Evolutionary conservation across 2,797 vertebrate species (phyloP).

Genomic region (Lepus oiostolus): DNA sequence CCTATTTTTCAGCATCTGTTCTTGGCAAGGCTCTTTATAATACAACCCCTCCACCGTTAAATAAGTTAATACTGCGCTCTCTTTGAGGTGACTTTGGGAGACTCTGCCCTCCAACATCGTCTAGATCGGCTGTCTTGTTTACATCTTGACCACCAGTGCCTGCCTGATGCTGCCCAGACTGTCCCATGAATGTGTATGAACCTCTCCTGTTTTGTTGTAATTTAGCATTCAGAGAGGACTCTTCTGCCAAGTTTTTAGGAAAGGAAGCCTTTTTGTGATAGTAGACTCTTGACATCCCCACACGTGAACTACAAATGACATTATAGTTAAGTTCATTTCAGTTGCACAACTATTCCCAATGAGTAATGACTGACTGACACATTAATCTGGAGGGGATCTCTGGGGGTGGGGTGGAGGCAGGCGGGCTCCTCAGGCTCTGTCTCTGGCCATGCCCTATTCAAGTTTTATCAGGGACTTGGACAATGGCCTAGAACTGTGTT

Average conservation of each 20-base stretch:
- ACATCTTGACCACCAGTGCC: neutral
- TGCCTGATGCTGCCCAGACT: neutral
- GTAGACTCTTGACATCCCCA: neutral
- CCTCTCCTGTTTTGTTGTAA: neutral
- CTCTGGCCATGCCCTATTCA: neutral
- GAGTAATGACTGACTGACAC: neutral
- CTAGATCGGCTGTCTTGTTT: neutral
- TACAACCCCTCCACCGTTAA: neutral
- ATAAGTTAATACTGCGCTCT: neutral
- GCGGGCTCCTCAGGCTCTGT: neutral
- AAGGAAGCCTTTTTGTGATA: neutral
- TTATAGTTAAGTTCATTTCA: neutral
- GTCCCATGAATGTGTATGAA: neutral
- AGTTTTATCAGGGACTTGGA: neutral
- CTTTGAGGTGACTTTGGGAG: slow-evolving; percentile 18
- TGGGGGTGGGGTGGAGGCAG: no score
- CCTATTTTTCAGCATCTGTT: slow-evolving; percentile 45
- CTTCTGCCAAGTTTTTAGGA: neutral
- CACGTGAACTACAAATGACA: neutral
- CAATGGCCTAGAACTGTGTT: neutral
- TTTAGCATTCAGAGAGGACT: slow-evolving; percentile 1
- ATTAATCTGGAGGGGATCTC: neutral
- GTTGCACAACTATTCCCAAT: neutral
- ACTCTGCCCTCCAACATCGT: neutral
- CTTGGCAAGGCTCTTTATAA: slow-evolving; percentile 50